Conservation (phyloP, 1,140 invertebrate genomes). For the Oryzaephilus surinamensis region DNA sequence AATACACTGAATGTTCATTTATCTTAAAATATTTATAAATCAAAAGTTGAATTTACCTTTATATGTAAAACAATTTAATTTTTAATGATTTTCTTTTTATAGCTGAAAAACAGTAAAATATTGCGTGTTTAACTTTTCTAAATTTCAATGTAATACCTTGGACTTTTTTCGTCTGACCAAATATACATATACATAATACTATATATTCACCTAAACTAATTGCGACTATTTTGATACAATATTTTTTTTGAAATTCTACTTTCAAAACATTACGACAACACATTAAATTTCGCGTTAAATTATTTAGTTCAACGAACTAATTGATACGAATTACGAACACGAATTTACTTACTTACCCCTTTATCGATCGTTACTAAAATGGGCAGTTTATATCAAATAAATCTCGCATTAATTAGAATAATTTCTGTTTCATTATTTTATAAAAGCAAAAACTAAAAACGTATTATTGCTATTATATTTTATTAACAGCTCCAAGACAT, state of each 20-base stretch:
- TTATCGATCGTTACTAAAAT: constrained; percentile 4
- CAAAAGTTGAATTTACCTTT: background rate
- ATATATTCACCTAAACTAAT: background rate
- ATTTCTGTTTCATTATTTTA: constrained; percentile 1
- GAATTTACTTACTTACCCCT: constrained; percentile 8
- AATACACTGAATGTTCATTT: too few species aligned
- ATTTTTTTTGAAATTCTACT: constrained; percentile 6
- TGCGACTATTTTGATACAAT: background rate
- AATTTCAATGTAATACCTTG: too few species aligned
- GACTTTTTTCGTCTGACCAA: too few species aligned
- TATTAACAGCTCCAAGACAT: constrained; percentile 21
- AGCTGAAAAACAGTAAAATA: background rate
- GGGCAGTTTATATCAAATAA: background rate
- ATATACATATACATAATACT: too few species aligned
- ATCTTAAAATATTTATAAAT: background rate
- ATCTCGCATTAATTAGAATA: constrained; percentile 6
- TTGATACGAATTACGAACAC: constrained; percentile 4
- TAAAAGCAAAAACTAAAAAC: too few species aligned
- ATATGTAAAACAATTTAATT: background rate
- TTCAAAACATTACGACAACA: constrained; percentile 3
- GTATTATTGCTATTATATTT: constrained; percentile 1
- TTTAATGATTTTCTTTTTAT: background rate
- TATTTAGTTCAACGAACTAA: too few species aligned
- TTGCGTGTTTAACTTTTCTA: background rate
- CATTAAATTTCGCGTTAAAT: constrained; percentile 5